These are phyloP conservation scores for Sus scrofa DNA, from an alignment of 2,113 vertebrate genomes.

Conservation along the genomic window DNA sequence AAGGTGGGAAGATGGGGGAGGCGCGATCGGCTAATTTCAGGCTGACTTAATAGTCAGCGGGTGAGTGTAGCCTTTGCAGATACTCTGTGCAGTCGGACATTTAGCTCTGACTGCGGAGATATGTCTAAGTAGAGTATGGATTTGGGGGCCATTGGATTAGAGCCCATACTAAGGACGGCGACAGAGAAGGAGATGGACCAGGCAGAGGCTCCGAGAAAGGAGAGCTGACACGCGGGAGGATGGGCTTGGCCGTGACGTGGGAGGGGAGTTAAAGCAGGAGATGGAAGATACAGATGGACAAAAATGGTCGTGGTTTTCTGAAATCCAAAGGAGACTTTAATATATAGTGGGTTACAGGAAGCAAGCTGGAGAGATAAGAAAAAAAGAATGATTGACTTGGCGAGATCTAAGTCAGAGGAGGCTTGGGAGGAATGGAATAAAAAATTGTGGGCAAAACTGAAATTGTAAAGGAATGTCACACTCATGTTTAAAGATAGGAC, in stretches of 20 bases:
- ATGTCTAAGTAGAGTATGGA: not conserved
- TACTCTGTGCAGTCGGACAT: not conserved
- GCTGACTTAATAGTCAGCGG: not conserved
- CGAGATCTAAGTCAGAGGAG: not conserved
- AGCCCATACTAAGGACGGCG: not conserved
- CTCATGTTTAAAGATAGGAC: not conserved
- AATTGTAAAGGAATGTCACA: not conserved
- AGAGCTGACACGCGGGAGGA: not conserved
- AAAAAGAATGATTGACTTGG: not conserved
- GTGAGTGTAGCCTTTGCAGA: not conserved
- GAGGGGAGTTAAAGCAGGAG: not conserved
- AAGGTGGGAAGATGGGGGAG: not conserved
- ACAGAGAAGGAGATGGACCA: not conserved
- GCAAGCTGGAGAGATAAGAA: not conserved
- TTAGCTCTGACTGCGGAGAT: not conserved
- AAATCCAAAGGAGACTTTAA: not conserved
- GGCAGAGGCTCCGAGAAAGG: not conserved
- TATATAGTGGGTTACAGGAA: not conserved
- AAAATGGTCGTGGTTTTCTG: not conserved
- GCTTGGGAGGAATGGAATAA: not conserved
- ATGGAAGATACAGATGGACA: not conserved
- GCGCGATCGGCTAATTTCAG: not conserved
- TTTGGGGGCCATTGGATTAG: not conserved
- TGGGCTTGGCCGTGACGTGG: no score
- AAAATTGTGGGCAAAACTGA: not conserved